These are phyloP conservation scores for Synanceia verrucosa DNA, from an alignment of 2,797 vertebrate genomes.

Conservation along the genomic window DNA sequence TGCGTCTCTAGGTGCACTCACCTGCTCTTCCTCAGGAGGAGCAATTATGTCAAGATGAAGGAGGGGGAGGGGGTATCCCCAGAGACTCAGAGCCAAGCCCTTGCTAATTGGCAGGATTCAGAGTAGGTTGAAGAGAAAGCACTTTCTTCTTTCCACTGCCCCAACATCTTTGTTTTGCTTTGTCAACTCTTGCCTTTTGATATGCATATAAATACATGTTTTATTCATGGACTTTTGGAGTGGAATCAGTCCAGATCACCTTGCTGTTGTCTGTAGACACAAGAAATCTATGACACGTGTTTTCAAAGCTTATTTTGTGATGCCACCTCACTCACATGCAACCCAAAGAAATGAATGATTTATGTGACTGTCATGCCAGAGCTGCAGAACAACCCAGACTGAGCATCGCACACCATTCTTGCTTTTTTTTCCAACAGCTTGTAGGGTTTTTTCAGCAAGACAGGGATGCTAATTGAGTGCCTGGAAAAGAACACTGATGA, in stretches of 20 bases:
- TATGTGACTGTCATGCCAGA: slow-evolving; percentile 60
- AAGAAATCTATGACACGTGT: no score
- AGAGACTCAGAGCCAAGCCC: slow-evolving; percentile 71
- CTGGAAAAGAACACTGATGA: slow-evolving; percentile 57
- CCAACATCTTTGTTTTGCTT: slow-evolving; percentile 75
- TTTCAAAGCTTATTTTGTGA: slow-evolving; percentile 61
- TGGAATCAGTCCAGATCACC: slow-evolving; percentile 66
- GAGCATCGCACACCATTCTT: slow-evolving; percentile 36
- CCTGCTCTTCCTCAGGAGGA: slow-evolving; percentile 83
- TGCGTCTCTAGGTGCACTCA: slow-evolving; percentile 75
- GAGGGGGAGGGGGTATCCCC: slow-evolving; percentile 60
- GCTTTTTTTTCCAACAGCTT: slow-evolving; percentile 55
- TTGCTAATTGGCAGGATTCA: slow-evolving; percentile 80
- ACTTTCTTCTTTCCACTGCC: slow-evolving; percentile 47
- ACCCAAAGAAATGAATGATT: slow-evolving; percentile 67
- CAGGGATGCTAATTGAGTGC: slow-evolving; percentile 66
- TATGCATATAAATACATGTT: slow-evolving; percentile 82
- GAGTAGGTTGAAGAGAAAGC: slow-evolving; percentile 63
- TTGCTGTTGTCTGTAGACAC: slow-evolving; percentile 55
- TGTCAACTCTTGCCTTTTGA: slow-evolving; percentile 77
- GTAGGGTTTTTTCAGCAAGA: slow-evolving; percentile 48
- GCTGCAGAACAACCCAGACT: slow-evolving; percentile 40
- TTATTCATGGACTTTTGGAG: slow-evolving; percentile 79
- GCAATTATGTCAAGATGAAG: slow-evolving; percentile 84
- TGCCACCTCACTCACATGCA: slow-evolving; percentile 41